Percentiles rank a stretch among this genome's conserved stretches.
These are phyloP conservation scores for Onthophagus taurus DNA, from an alignment of 1,140 invertebrate species.

Conservation along the genomic window DNA sequence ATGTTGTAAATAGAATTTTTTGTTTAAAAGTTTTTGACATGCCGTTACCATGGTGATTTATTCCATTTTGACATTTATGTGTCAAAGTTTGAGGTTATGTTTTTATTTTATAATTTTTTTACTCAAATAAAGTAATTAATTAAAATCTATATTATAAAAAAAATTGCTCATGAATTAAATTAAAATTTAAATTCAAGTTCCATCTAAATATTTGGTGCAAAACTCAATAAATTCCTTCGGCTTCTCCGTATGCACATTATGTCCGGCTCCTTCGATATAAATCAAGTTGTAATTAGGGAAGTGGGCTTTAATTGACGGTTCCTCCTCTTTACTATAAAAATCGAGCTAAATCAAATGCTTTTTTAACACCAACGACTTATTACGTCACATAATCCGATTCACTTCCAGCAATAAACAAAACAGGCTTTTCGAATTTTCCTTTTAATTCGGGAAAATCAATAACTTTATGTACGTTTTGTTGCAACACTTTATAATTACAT, in stretches of 20 bases:
- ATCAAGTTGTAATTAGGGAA: constrained; percentile 65
- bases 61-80: too few relatives aligned
- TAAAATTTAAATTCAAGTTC: too few relatives aligned
- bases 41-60: too few relatives aligned
- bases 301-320: constrained; percentile 52
- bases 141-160: too few relatives aligned
- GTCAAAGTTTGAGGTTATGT: too few relatives aligned
- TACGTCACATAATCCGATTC: constrained; percentile 72
- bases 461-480: constrained; percentile 43
- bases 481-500: constrained; percentile 33
- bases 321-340: constrained; percentile 46
- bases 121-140: too few relatives aligned
- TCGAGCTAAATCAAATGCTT: not conserved
- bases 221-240: constrained; percentile 62
- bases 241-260: constrained; percentile 85
- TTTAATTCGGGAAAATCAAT: constrained; percentile 48
- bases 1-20: too few relatives aligned
- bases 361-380: constrained; percentile 14
- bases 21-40: too few relatives aligned
- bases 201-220: constrained; percentile 39
- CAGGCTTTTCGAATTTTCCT: constrained; percentile 53
- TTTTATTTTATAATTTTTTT: too few relatives aligned
- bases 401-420: constrained; percentile 73
- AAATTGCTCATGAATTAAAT: too few relatives aligned
- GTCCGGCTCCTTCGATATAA: constrained; percentile 67